Percentiles rank a stretch among this genome's conserved stretches.
These are phyloP conservation scores for Platycheirus albimanus DNA, from an alignment of 2,888 invertebrate genomes.

Conservation along the genomic window DNA sequence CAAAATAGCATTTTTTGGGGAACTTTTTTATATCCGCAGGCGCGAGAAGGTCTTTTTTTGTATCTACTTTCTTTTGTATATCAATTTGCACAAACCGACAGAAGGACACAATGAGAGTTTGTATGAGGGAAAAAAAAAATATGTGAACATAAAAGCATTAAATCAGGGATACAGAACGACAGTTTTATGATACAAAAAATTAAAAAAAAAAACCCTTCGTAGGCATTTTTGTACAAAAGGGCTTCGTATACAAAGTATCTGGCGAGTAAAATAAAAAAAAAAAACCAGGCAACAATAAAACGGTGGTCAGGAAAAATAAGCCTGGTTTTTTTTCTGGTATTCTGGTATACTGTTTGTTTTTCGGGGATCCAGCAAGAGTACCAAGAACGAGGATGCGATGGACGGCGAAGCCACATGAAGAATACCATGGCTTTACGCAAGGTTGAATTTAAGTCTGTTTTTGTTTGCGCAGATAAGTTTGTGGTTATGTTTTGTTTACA, in stretches of 20 bases:
- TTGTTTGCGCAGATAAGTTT: constrained; percentile 28
- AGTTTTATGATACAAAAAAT: constrained; percentile 51
- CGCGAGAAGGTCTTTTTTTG: constrained; percentile 31
- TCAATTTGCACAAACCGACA: constrained; percentile 43
- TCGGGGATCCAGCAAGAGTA: constrained; percentile 19
- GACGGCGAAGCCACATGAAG: constrained; percentile 45
- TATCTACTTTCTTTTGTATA: constrained; percentile 35
- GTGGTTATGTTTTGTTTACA: constrained; percentile 11
- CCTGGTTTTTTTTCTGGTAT: constrained; percentile 21
- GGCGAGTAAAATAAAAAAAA: constrained; percentile 1
- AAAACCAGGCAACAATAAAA: constrained; percentile 35
- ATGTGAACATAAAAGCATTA: constrained; percentile 48
- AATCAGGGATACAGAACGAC: constrained; percentile 61
- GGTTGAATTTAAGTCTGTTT: constrained; percentile 37
- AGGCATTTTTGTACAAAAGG: constrained; percentile 46
- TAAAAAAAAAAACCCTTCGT: constrained; percentile 31
- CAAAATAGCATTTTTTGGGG: constrained; percentile 16
- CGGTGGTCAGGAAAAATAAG: constrained; percentile 44
- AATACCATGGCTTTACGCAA: constrained; percentile 44
- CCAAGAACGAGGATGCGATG: not conserved
- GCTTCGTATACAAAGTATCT: constrained; percentile 28
- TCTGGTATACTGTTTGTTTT: constrained; percentile 51
- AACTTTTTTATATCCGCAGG: constrained; percentile 11
- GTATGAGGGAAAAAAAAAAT: constrained; percentile 17
- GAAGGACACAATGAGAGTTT: constrained; percentile 37